These are phyloP conservation scores for Dinocampus coccinellae DNA, from an alignment of 2,888 invertebrate species.

Conservation along the genomic window DNA sequence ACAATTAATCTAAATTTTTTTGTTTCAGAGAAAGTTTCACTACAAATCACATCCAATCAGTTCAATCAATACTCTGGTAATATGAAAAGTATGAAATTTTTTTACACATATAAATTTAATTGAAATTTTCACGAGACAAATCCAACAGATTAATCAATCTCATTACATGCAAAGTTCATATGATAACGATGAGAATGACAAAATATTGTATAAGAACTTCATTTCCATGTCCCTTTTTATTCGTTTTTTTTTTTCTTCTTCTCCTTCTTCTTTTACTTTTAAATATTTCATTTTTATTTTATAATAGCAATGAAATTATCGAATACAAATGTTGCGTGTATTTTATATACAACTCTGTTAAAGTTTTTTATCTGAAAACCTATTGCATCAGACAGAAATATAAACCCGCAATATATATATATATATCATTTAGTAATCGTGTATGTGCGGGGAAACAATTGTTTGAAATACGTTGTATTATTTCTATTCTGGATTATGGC, in stretches of 20 bases:
- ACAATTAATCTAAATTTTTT: too few species aligned
- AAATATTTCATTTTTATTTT: background rate
- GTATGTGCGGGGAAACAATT: slow-evolving; percentile 18
- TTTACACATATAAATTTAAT: too few species aligned
- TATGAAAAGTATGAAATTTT: too few species aligned
- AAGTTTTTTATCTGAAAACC: background rate
- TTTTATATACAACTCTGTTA: background rate
- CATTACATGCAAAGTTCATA: too few species aligned
- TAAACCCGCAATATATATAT: background rate
- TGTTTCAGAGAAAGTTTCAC: too few species aligned
- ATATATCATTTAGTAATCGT: background rate
- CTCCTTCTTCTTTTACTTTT: background rate
- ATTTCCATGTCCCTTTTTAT: too few species aligned
- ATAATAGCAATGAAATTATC: background rate
- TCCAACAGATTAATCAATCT: too few species aligned
- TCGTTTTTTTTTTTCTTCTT: background rate
- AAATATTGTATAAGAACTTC: too few species aligned
- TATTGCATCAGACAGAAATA: background rate
- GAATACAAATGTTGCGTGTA: background rate
- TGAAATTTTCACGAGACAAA: too few species aligned
- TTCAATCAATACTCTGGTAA: too few species aligned
- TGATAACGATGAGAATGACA: too few species aligned
- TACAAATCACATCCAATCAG: too few species aligned
- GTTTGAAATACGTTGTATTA: slow-evolving; percentile 59
- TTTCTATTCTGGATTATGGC: slow-evolving; percentile 61